Evolutionary conservation across 2,797 vertebrate species (phyloP), one percentile per base, ranked within the genome.

Genomic region (Micromesistius poutassou): DNA sequence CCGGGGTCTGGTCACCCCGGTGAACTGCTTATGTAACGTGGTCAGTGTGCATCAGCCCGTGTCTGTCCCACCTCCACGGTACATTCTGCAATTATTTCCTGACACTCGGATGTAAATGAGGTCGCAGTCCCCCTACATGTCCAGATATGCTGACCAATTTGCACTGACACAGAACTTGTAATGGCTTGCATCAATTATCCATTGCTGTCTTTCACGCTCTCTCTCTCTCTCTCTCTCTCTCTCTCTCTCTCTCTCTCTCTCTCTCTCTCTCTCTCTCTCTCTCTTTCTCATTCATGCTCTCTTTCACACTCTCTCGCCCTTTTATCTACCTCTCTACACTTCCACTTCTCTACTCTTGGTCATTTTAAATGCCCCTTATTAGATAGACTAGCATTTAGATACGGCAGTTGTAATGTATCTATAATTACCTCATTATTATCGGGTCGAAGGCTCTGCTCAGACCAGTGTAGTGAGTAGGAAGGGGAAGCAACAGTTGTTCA

Each of bases 131-230:
- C 88, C 81, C 89, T 91, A 87, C 91, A 91, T 93, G 92, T 91
- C 88, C 90, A 94, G 90, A 93, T 93, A 93, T 82, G 91, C 89
- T 71, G 90, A 89, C 89, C 91, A 93, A 94, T 95, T 95, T 94
- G 91, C 91, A 91, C 84, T 76, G 78, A 94, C 91, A 93, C 91
- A 91, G 86, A 93, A 93, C 85, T 93, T 90, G 89, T 94, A 94
- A 95, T 94, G 94, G 91, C 91, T 85, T 79, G 89, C 92, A 94
- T 94, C 93, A 94, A 94, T 95, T 94, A 93, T 92, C 87, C 62
- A 81, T 91, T 87, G 87, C 85, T 81, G 72, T 82, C 78, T 73
- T 40, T 36, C 31, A 22, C 66, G 66, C 79, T 87, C 86, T 91
- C 87, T 90, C 87, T 75, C 79, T 46, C 13, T 46, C 14, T 14